Evolutionary conservation across 2,888 invertebrate genomes (phyloP), one percentile per base, ranked within the genome.

Genomic region (Eristalis pertinax): DNA sequence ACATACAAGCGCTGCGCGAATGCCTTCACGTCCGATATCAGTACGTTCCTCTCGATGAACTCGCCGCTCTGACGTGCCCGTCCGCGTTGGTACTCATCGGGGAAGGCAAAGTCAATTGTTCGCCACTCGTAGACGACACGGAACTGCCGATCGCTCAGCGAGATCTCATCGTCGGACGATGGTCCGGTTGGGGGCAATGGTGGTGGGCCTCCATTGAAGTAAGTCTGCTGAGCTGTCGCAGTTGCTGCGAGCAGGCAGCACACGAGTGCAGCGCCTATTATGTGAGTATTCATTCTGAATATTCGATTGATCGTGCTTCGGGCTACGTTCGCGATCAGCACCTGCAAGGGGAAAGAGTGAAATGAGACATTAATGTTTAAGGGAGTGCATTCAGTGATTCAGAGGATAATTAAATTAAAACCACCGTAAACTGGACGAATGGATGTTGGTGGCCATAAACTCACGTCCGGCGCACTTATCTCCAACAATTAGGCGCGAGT

Each of bases 61-160:
- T 93, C 93, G 88, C 94, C 94, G 67, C 94, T 94, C 90, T 94
- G 94, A 84, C 95, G 91, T 84, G 95, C 95, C 85, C 92, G 92
- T 67, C 94, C 93, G 87, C 94, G 94, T 22, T 94, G 93, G 88
- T 94, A 94, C 68, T 94, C 94, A 86, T 94, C 94, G 50, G 94
- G 94, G 96, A 96, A 96, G 38, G 95, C 94, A 93, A 95, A 96
- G 91, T 96, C 95, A 87, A 96, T 93, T 88, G 94, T 94, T 91
- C 95, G 95, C 96, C 96, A 96, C 93, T 96, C 96, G 92, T 96
- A 95, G 82, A 95, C 94, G 41, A 96, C 96, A 82, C 94, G 94
- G 92, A 96, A 96, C 91, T 95, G 95, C 91, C 90, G 80, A 56
- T 91, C 91, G 56, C 79, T 89, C 38, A 89, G 62, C 89, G 92